Evolutionary conservation across 2,113 vertebrate species (phyloP), one percentile per base, ranked within the genome.

Genomic region (Vanacampus margaritifer): DNA sequence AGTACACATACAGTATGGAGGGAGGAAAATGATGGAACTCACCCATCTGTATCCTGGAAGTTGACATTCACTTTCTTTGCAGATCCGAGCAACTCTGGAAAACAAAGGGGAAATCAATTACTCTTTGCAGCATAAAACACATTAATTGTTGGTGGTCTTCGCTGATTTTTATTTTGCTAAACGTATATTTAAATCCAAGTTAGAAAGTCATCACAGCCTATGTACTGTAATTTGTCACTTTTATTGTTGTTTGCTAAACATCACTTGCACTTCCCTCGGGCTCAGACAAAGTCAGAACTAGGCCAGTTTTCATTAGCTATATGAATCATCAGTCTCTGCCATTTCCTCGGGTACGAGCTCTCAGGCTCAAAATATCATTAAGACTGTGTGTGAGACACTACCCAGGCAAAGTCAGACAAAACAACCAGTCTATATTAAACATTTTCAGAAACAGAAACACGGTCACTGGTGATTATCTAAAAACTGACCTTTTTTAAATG

Each of bases 31-130:
- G 41, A 28, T 32, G 26, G 21, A 21, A 90, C 90, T 92, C 76
- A 92, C 91, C 91, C 91, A 48, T 92, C 91, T 64, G 90, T 92
- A 61, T 92, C 91, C 81, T 92, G 91, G 82, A 92, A 92, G 85
- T 92, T 92, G 70, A 92, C 89, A 5, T 92, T 92, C 57, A 92
- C 91, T 80, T 88, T 92, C 85, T 92, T 92, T 46, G 90, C 87
- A n/a, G 90, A 91, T 45, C 91, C 90, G 28, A 92, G 89, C 65
- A 92, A 87, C 73, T 92, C 91, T 92, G 88, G 75, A 80, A 90
- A 24, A 82, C 63, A 83, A 58, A 61, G 63, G 3, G 28, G 66
- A n/a, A 39, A 53, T 77, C 26, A 78, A 69, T 70, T 43, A 57
- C 50, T 39, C 65, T 72, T 5, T 62, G 21, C 41, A 65, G 53